Percentiles rank a stretch among this genome's conserved stretches.
phyloP scores from a whole-genome alignment of 2,113 vertebrate species.

The Rhynchomys soricoides region DNA sequence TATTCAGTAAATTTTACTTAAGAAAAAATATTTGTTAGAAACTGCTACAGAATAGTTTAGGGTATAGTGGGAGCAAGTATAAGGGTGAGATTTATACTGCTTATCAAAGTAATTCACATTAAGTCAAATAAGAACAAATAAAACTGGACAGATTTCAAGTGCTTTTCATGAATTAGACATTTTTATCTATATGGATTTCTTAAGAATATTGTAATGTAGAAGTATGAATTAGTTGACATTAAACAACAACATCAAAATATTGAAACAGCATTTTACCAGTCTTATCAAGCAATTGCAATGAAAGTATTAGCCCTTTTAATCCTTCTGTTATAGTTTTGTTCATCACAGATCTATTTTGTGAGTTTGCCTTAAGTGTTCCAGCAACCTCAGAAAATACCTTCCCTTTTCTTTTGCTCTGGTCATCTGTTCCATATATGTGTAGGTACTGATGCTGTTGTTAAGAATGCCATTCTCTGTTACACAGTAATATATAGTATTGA shows the following conservation, averaged over 20 bases:
- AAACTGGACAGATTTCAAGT: not conserved
- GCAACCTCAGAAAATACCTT: not conserved
- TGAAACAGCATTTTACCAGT: not conserved
- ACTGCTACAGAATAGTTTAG: slow-evolving; percentile 1
- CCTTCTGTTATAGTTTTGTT: not conserved
- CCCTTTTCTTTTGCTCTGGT: not conserved
- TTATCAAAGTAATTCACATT: slow-evolving; percentile 36
- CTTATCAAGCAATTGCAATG: slow-evolving; percentile 6
- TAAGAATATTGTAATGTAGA: not conserved
- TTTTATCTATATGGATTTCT: not conserved
- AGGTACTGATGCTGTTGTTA: not conserved
- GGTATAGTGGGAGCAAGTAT: not conserved
- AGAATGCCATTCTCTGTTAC: not conserved
- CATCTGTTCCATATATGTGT: not conserved
- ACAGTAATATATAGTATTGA: not conserved
- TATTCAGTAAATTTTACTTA: not conserved
- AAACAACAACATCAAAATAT: slow-evolving; percentile 6
- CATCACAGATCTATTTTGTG: not conserved
- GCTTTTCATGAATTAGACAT: not conserved
- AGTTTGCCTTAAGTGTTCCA: not conserved
- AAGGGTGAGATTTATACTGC: not conserved
- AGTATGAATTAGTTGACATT: not conserved
- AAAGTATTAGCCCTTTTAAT: not conserved
- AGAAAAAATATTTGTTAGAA: not conserved
- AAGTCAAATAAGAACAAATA: slow-evolving; percentile 19